These are phyloP conservation scores for Drosophila simulans DNA, from an alignment of 1,140 invertebrate genomes.

Conservation along the genomic window DNA sequence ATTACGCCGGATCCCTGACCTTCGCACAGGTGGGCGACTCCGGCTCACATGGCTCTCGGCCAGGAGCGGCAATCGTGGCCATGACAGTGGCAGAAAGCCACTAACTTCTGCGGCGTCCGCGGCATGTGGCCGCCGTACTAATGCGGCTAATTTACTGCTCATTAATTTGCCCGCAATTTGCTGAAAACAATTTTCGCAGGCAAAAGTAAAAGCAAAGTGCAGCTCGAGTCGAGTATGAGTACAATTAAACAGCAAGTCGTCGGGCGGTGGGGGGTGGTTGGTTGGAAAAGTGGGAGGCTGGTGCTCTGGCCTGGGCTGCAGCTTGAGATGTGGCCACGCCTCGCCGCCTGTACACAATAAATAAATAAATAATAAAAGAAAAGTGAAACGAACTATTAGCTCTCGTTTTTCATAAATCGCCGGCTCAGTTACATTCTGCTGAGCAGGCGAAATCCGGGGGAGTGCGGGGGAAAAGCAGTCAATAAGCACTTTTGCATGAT, in stretches of 20 bases:
- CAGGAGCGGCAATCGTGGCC: background rate
- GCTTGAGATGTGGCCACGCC: slow-evolving; percentile 57
- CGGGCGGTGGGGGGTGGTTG: slow-evolving; percentile 12
- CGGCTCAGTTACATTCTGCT: slow-evolving; percentile 74
- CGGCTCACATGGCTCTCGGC: background rate
- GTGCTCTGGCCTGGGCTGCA: background rate
- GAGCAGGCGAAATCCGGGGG: slow-evolving; percentile 40
- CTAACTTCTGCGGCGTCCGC: slow-evolving; percentile 28
- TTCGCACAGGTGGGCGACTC: background rate
- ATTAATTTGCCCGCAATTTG: slow-evolving; percentile 78
- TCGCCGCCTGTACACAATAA: slow-evolving; percentile 60
- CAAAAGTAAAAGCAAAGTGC: slow-evolving; percentile 76
- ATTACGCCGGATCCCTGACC: slow-evolving; percentile 19
- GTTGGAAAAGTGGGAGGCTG: slow-evolving; percentile 7
- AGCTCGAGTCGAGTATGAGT: slow-evolving; percentile 34
- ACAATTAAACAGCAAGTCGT: slow-evolving; percentile 56
- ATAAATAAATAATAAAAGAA: slow-evolving; percentile 83
- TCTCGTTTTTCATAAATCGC: slow-evolving; percentile 80
- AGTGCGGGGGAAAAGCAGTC: slow-evolving; percentile 8
- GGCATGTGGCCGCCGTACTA: slow-evolving; percentile 53
- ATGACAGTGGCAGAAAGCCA: slow-evolving; percentile 17
- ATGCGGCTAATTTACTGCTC: slow-evolving; percentile 80
- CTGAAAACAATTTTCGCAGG: slow-evolving; percentile 68
- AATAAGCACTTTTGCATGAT: slow-evolving; percentile 55
- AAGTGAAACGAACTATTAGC: slow-evolving; percentile 82